Base-by-base conservation (phyloP, 2,113 vertebrate genomes). In the Pseudois nayaur region DNA sequence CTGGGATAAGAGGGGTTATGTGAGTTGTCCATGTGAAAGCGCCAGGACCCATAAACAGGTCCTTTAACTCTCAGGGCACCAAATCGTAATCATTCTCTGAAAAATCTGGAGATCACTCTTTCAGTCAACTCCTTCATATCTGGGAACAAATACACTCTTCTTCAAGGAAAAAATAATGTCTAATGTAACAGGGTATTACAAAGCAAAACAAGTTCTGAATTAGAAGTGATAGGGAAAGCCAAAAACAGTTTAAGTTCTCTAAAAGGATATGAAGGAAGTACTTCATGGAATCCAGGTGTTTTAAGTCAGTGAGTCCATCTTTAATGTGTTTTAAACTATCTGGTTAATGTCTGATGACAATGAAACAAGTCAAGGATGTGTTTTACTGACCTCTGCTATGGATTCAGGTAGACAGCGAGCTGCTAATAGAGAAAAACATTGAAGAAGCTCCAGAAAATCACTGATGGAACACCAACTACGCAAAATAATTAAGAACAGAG, bases 401-500 rank as follows among this genome's bases (percentile, higher is more conserved):
- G 48, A 79, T 48, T 25, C 6, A 87, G 14, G 82, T 12, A 89
- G 43, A 85, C 5, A 85, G 23, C 7, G 14, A 92, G 43, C 62
- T n/a, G 29, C 19, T n/a, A 79, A 21, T 40, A 82, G 55, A 87
- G 60, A 79, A 93, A 95, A 81, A 78, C 5, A 48, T 3, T 43
- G 16, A 95, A 78, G 81, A 84, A 40, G 36, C 17, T 54, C 87
- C 74, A 92, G 89, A 87, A 96, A 76, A 92, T 74, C 43, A 92
- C 55, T 95, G 79, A 60, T 50, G 50, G 62, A 95, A 87, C 74
- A 82, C 5, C 15, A 74, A 36, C 57, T 87, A 85, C 5, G 5
- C 52, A 74, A 93, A 98, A 96, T 88, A 96, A 97, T 81, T 95
- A 91, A 87, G 84, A 95, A 57, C 33, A 95, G 64, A 86, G 84